Evolutionary conservation across 2,888 invertebrate genomes (phyloP), one percentile per base, ranked within the genome.

Genomic region (Platycheirus rosarum): DNA sequence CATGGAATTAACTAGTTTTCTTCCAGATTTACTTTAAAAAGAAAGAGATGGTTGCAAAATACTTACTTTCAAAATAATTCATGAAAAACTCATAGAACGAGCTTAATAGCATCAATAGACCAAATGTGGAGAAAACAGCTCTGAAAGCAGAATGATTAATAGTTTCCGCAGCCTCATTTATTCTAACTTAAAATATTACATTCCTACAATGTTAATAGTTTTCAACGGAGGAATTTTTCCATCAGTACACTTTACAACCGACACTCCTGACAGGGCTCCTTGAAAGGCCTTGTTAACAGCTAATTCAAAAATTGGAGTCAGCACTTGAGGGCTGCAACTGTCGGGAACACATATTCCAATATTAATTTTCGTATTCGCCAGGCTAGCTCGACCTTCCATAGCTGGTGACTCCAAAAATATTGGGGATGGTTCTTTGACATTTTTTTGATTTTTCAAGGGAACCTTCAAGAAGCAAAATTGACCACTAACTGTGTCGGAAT

Each of bases 301-400:
- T 7, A 5, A 20, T 57, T 74, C 32, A 9, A 74, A 66, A 49
- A 74, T 53, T 0, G 46, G 35, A 0, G 55, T 65, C 1, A 74
- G 40, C 8, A 74, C 2, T 6, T 48, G 16, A 11, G 57, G 55
- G 8, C 55, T 57, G 9, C 74, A 74, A 11, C 26, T 57, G 13
- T 74, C 57, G 9, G 74, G 74, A 32, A 74, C 29, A 14, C 74
- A 74, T 32, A 74, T 40, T 48, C 65, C 74, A 49, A 74, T 48
- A 5, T 37, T 29, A 1, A 63, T 48, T 14, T 66, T 74, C 0
- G 14, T 9, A 14, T 16, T 53, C 6, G 40, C 2, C 26, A 60
- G 29, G 29, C 20, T 26, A n/a, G 55, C 60, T 13, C 42, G 20
- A 7, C 11, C 44, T 26, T 32, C 23, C 1, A 14, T 4, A 8